Conservation (phyloP, 2,797 vertebrate species). For the Urosaurus nigricauda region DNA sequence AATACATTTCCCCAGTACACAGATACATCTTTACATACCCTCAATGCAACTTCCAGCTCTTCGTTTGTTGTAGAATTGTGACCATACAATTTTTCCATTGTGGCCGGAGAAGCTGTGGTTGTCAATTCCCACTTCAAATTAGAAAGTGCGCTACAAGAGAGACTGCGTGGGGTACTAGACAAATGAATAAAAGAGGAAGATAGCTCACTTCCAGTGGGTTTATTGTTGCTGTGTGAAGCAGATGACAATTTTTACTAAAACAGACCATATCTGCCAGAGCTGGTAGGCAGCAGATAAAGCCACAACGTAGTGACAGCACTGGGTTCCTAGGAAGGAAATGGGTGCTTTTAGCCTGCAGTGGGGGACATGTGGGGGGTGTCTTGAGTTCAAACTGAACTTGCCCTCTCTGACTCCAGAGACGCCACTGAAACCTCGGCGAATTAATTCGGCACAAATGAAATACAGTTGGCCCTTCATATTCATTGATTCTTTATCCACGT, state of each 20-base stretch:
- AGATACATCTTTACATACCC: not conserved
- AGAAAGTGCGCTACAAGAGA: not conserved
- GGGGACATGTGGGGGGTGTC: no score
- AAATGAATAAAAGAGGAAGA: not conserved
- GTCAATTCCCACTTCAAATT: not conserved
- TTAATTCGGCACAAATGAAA: no score
- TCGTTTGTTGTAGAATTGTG: not conserved
- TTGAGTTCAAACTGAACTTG: no score
- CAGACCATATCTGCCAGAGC: not conserved
- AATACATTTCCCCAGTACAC: not conserved
- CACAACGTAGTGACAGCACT: not conserved
- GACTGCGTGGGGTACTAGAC: not conserved
- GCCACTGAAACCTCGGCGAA: no score
- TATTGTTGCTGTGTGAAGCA: not conserved
- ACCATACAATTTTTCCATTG: not conserved
- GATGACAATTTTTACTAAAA: not conserved
- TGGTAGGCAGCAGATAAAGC: not conserved
- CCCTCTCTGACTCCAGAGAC: no score
- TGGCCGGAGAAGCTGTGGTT: not conserved
- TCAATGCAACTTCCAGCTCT: not conserved
- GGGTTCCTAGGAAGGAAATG: no score
- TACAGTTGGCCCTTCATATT: no score
- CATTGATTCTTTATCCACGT: no score
- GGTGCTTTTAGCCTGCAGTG: no score
- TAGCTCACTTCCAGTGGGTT: not conserved